A percentile compares a stretch with the other conserved stretches of the same genome.
Conservation (phyloP, 2,797 vertebrate species). For the Smutsia temminckii region DNA sequence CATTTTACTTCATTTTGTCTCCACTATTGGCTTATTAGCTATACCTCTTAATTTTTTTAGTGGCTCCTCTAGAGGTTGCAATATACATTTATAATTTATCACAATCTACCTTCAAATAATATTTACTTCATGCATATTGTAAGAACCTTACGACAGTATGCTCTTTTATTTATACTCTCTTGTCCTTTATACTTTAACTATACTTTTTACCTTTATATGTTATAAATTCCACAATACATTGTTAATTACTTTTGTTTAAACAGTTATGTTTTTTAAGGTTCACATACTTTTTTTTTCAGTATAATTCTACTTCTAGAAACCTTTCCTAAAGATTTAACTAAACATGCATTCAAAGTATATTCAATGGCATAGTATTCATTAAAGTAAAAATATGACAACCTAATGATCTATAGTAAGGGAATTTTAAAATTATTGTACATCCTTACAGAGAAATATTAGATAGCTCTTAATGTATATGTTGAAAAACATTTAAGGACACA, state of each 20-base stretch:
- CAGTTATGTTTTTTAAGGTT: not conserved
- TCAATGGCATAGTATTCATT: not conserved
- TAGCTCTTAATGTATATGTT: not conserved
- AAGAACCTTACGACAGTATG: not conserved
- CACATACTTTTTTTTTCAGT: not conserved
- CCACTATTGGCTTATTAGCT: not conserved
- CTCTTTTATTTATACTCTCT: not conserved
- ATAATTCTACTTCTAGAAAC: not conserved
- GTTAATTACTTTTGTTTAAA: slow-evolving; percentile 10
- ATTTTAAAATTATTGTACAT: not conserved
- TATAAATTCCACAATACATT: not conserved
- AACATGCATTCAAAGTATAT: not conserved
- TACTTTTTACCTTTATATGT: not conserved
- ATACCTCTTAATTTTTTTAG: not conserved
- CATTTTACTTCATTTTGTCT: slow-evolving; percentile 1
- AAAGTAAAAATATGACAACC: not conserved
- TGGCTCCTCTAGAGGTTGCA: not conserved
- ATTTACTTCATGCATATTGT: not conserved
- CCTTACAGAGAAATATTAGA: not conserved
- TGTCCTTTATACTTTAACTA: not conserved
- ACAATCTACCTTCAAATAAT: not conserved
- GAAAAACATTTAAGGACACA: not conserved
- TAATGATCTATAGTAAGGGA: not conserved
- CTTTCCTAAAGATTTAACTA: not conserved
- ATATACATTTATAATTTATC: not conserved